These are phyloP conservation scores for Thymelicus acteon DNA, from an alignment of 2,888 invertebrate genomes.

Conservation along the genomic window DNA sequence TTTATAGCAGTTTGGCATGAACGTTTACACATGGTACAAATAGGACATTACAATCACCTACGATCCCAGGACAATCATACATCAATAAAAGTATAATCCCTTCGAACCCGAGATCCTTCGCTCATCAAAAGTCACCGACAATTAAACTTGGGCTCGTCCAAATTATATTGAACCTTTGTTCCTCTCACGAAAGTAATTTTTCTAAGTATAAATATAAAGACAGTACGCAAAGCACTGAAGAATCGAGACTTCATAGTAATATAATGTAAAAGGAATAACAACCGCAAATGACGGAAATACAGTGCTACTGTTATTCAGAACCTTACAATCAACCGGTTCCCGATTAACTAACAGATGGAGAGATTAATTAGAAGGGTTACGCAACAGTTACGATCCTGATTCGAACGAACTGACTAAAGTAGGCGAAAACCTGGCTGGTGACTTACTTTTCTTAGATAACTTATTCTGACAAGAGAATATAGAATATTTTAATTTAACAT, in stretches of 20 bases:
- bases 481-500: not conserved
- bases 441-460: not conserved
- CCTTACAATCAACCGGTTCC: conserved; percentile 1
- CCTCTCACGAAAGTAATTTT: no score
- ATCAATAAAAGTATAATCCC: no score
- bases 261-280: not conserved
- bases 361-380: conserved; percentile 31
- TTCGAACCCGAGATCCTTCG: not conserved
- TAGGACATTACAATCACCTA: no score
- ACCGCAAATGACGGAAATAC: conserved; percentile 1
- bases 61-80: no score
- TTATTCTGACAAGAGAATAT: not conserved
- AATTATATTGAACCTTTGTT: no score
- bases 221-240: no score
- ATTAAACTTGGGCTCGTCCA: no score
- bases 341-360: conserved; percentile 28
- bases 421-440: conserved; percentile 20
- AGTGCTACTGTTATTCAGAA: conserved; percentile 3
- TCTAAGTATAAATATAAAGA: no score
- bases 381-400: conserved; percentile 16
- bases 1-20: no score
- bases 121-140: no score
- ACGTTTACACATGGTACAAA: no score
- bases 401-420: conserved; percentile 18
- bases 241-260: no score